These are phyloP conservation scores for Meta bourneti DNA, from an alignment of 2,888 invertebrate genomes.

Conservation along the genomic window DNA sequence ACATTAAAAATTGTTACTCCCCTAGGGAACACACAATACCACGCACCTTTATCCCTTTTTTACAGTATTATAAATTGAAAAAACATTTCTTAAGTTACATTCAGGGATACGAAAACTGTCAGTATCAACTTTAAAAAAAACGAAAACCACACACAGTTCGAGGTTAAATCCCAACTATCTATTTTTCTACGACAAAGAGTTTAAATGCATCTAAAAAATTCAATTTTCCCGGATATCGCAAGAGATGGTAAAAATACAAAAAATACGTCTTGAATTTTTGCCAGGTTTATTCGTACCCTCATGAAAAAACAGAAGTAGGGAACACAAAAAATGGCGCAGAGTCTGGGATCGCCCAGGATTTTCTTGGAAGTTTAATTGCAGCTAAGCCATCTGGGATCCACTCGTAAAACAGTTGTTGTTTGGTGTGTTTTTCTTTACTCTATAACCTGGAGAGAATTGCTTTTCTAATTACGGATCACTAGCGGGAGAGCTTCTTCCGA, in stretches of 20 bases:
- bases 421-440: conserved; percentile 15
- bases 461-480: conserved; percentile 28
- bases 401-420: conserved; percentile 40
- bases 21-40: too few species aligned
- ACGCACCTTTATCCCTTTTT: too few species aligned
- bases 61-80: too few species aligned
- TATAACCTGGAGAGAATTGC: conserved; percentile 24
- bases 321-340: background rate
- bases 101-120: too few species aligned
- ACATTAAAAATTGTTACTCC: too few species aligned
- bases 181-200: background rate
- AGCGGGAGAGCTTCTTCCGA: background rate
- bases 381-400: conserved; percentile 20
- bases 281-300: background rate
- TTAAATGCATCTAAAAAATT: background rate
- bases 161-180: background rate
- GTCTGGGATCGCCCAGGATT: conserved; percentile 18
- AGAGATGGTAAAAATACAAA: background rate
- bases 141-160: background rate
- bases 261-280: conserved; percentile 24
- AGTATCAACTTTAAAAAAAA: too few species aligned
- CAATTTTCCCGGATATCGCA: background rate
- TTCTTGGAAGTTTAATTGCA: conserved; percentile 42
- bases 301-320: conserved; percentile 1
- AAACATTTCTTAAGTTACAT: too few species aligned